Base-by-base conservation (phyloP, 2,113 vertebrate species). In the Austrofundulus limnaeus region DNA sequence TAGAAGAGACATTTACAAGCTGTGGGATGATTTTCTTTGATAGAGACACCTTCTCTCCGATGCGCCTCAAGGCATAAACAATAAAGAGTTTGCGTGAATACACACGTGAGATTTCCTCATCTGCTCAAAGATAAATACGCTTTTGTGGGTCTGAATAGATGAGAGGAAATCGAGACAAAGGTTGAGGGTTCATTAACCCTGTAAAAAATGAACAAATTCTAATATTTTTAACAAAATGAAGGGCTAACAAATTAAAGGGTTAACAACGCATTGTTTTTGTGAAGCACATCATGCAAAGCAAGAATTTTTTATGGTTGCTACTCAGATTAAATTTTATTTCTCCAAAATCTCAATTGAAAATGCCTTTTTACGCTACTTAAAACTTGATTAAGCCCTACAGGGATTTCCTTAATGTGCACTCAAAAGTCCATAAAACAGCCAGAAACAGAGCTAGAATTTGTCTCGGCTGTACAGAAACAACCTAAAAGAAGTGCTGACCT, bases 101-200 rank as follows among this genome's bases (percentile, higher is more conserved):
- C 71, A 67, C 70, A 63, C 71, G 48, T 51, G 78, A 80, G 59
- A 59, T 54, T 79, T 74, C 46, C 62, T 45, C 54, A 66, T 75
- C 55, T 78, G 69, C 70, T 58, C 9, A 20, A 50, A 78, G 70
- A 82, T 75, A 76, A 80, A 83, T 56, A 70, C 24, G 21, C 42
- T 57, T 43, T 28, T 51, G 58, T 51, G 70, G 56, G 48, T 42
- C 34, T 60, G 19, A 42, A 47, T 28, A 50, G 38, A 28, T 17
- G 46, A 38, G 31, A 28, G 60, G 12, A 11, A 16, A 24, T 25
- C 56, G 38, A 50, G 11, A 16, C 9, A 14, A 20, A 4, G 48
- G 10, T 19, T 61, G 46, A 17, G 17, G 46, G 46, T 56, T 73
- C 20, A 50, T 38, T 52, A 34, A 24, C 46, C 45, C 47, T 47